Conservation (phyloP, 2,113 vertebrate species). For the Fukomys damarensis region DNA sequence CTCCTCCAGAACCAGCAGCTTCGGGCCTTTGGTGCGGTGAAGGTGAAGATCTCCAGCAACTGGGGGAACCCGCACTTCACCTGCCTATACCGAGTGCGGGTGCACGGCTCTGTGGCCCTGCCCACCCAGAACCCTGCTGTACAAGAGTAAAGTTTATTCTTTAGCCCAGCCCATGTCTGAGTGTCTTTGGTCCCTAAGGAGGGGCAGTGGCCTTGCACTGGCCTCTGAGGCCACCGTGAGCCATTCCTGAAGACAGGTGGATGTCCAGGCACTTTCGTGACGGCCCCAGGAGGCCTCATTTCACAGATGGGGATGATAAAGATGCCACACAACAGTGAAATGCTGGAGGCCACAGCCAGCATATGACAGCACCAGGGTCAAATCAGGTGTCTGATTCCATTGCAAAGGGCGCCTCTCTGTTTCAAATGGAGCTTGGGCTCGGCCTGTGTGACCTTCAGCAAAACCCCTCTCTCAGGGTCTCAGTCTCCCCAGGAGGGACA, state of each 20-base stretch:
- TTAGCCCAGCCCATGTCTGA: background rate
- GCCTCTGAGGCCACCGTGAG: background rate
- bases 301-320: background rate
- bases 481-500: background rate
- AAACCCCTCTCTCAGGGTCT: background rate
- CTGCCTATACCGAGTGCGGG: conserved; percentile 80
- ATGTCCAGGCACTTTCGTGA: background rate
- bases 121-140: background rate
- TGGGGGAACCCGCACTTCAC: conserved; percentile 81
- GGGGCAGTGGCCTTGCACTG: background rate
- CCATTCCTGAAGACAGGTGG: accelerated
- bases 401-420: background rate
- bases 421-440: background rate
- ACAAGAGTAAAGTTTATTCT: conserved; percentile 73
- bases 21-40: conserved; percentile 64
- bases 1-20: conserved; percentile 67
- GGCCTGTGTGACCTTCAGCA: background rate
- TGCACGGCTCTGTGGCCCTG: conserved; percentile 71
- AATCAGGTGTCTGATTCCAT: background rate
- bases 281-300: background rate
- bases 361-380: background rate
- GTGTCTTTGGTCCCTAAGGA: background rate
- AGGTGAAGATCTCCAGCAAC: conserved; percentile 80
- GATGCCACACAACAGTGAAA: background rate
- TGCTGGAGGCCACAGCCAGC: background rate